phyloP scores from a whole-genome alignment of 2,888 invertebrate species.

The Phragmatobia fuliginosa region DNA sequence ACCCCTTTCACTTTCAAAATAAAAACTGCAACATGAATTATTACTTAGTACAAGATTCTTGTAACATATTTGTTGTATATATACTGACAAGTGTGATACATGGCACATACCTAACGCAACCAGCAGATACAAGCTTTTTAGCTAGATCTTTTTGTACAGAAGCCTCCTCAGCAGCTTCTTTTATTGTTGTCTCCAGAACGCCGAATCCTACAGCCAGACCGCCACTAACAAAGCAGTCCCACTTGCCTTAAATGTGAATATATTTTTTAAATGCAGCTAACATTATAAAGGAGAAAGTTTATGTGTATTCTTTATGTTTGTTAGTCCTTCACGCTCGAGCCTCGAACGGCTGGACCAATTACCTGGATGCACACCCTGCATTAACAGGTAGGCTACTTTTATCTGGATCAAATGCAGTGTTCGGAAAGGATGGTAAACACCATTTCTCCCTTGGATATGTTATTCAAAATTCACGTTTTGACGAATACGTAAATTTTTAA shows the following conservation, averaged over 20 bases:
- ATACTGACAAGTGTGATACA: background rate
- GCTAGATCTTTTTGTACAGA: slow-evolving; percentile 93
- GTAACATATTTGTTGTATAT: background rate
- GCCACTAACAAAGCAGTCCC: slow-evolving; percentile 98
- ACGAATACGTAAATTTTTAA: no score
- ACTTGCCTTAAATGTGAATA: slow-evolving; percentile 87
- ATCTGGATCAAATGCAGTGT: no score
- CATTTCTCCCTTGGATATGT: no score
- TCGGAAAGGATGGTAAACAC: no score
- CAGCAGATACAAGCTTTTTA: slow-evolving; percentile 91
- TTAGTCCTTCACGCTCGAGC: no score
- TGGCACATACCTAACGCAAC: slow-evolving; percentile 91
- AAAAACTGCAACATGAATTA: slow-evolving; percentile 88
- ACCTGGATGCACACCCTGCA: no score
- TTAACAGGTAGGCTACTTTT: no score
- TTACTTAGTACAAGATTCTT: background rate
- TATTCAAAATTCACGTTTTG: no score
- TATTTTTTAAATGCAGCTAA: background rate
- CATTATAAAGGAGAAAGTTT: no score
- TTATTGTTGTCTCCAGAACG: slow-evolving; percentile 95
- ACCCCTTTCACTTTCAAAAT: slow-evolving; percentile 97
- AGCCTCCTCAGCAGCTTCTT: slow-evolving; percentile 98
- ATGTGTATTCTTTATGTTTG: no score
- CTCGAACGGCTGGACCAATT: no score
- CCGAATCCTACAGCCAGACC: slow-evolving; percentile 96